These are phyloP conservation scores for Sakesphorus luctuosus DNA, from an alignment of 2,113 vertebrate species.

Conservation along the genomic window DNA sequence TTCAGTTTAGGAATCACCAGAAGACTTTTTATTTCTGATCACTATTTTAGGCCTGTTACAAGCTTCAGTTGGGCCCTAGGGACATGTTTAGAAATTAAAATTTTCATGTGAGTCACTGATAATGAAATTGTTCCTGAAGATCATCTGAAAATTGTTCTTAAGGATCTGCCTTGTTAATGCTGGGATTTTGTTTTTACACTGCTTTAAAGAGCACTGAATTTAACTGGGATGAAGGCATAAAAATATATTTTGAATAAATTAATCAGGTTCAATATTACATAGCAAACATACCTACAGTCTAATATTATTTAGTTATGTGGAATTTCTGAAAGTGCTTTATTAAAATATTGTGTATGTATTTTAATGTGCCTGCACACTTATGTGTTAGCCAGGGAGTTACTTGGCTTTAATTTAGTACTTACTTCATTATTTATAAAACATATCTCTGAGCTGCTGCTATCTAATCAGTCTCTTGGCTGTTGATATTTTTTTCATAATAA, in stretches of 20 bases:
- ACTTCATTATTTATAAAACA: too few species aligned
- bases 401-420: neutral
- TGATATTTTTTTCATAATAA: neutral
- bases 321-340: neutral
- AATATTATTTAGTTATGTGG: neutral
- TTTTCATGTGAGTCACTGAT: constrained; percentile 48
- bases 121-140: constrained; percentile 47
- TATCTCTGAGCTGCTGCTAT: neutral
- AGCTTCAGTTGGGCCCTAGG: neutral
- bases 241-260: constrained; percentile 9
- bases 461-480: neutral
- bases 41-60: neutral
- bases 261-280: neutral
- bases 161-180: neutral
- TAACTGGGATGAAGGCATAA: neutral
- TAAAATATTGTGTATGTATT: neutral
- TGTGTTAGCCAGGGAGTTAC: neutral
- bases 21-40: neutral
- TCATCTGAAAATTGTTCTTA: constrained; percentile 43
- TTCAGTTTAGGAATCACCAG: neutral
- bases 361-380: neutral
- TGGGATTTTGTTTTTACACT: constrained; percentile 14
- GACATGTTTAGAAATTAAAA: constrained; percentile 43
- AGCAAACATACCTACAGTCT: neutral
- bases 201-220: constrained; percentile 3